Evolutionary conservation across 2,888 invertebrate genomes (phyloP).

Genomic region (Xylota sylvarum): DNA sequence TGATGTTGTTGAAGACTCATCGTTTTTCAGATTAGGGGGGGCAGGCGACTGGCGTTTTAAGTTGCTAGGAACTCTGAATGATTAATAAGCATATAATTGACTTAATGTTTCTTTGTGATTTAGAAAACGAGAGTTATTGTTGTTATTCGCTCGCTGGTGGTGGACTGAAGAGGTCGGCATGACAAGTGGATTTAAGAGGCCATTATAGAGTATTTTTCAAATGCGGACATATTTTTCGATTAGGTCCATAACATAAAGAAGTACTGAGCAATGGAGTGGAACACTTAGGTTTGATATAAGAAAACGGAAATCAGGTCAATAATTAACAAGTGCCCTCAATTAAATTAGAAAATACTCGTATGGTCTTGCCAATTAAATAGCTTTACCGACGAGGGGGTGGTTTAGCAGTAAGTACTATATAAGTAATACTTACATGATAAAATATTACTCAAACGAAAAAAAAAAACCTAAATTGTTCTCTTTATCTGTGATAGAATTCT

Average conservation of each 20-base stretch:
- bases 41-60: not conserved
- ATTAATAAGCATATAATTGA: slow-evolving; percentile 59
- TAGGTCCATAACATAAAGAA: not conserved
- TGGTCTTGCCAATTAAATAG: not conserved
- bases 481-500: too few relatives aligned
- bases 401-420: too few relatives aligned
- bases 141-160: not conserved
- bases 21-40: slow-evolving; percentile 13
- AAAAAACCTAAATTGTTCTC: too few relatives aligned
- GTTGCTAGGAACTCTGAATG: slow-evolving; percentile 13
- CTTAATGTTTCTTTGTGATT: slow-evolving; percentile 52
- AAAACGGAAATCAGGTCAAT: not conserved
- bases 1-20: slow-evolving; percentile 26
- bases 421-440: too few relatives aligned
- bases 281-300: not conserved
- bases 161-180: not conserved
- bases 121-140: slow-evolving; percentile 21
- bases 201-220: slow-evolving; percentile 5
- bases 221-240: not conserved
- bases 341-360: not conserved
- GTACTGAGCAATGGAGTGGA: not conserved
- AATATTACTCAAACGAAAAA: too few relatives aligned
- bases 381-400: not conserved
- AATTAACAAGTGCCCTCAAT: not conserved
- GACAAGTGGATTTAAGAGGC: slow-evolving; percentile 9